These are phyloP conservation scores for Ectemnius lituratus DNA, from an alignment of 2,888 invertebrate genomes.

Conservation along the genomic window DNA sequence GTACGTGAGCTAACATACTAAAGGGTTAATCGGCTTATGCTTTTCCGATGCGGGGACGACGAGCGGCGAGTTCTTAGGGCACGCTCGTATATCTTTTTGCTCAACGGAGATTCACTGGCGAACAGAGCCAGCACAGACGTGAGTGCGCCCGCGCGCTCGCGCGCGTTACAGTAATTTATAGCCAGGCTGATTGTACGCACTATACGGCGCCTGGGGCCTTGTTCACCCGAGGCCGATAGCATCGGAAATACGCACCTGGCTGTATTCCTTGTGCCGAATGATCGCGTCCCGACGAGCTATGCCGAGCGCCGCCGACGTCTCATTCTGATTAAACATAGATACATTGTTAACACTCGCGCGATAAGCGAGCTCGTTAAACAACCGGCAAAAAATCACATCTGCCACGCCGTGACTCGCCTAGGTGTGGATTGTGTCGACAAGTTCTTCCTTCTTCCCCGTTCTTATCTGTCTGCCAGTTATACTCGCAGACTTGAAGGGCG, in stretches of 20 bases:
- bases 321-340: slow-evolving; percentile 61
- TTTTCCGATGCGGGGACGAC: neutral
- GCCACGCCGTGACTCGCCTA: too few relatives aligned
- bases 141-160: too few relatives aligned
- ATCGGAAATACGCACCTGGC: slow-evolving; percentile 64
- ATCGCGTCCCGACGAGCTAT: slow-evolving; percentile 28
- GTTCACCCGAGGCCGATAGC: slow-evolving; percentile 56
- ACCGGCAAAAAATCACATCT: slow-evolving; percentile 31
- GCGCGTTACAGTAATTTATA: slow-evolving; percentile 57
- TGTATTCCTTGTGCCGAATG: slow-evolving; percentile 27
- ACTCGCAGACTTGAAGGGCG: too few relatives aligned
- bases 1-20: too few relatives aligned
- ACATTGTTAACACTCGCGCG: slow-evolving; percentile 49
- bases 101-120: slow-evolving; percentile 45
- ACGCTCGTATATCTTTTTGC: slow-evolving; percentile 32
- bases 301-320: slow-evolving; percentile 40
- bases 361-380: slow-evolving; percentile 49
- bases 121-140: slow-evolving; percentile 33
- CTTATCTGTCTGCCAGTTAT: too few relatives aligned
- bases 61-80: slow-evolving; percentile 23
- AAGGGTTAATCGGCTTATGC: neutral
- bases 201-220: slow-evolving; percentile 59
- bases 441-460: too few relatives aligned
- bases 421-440: too few relatives aligned
- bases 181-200: slow-evolving; percentile 61